phyloP scores from a whole-genome alignment of 2,888 invertebrate species.

The Gastracanthus pulcherrimus region DNA sequence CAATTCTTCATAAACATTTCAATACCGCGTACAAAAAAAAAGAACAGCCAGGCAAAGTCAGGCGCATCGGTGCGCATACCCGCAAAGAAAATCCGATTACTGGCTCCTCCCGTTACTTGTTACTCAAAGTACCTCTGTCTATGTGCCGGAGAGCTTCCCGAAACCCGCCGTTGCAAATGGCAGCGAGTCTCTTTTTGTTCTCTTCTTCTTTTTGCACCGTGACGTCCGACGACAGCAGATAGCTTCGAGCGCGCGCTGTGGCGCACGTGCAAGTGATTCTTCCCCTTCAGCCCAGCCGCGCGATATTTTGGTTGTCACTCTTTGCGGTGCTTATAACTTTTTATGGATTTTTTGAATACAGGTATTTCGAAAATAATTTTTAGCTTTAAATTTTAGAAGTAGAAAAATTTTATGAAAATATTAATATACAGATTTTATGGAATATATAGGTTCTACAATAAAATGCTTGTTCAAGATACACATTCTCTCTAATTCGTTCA shows the following conservation, averaged over 20 bases:
- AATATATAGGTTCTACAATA: no score
- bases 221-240: constrained; percentile 3
- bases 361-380: not conserved
- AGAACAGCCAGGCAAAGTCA: not conserved
- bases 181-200: not conserved
- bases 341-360: no score
- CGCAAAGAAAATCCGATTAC: constrained; percentile 41
- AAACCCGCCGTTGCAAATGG: not conserved
- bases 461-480: no score
- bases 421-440: no score
- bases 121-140: constrained; percentile 50
- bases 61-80: constrained; percentile 6
- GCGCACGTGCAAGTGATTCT: constrained; percentile 38
- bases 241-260: no score
- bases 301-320: not conserved
- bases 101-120: constrained; percentile 47
- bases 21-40: not conserved
- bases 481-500: no score
- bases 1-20: not conserved
- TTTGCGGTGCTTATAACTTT: not conserved
- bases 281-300: not conserved
- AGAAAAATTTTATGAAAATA: no score
- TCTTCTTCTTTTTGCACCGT: not conserved
- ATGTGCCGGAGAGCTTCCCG: constrained; percentile 6
- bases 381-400: not conserved